phyloP scores from a whole-genome alignment of 2,888 invertebrate genomes.

The Platycnemis pennipes region DNA sequence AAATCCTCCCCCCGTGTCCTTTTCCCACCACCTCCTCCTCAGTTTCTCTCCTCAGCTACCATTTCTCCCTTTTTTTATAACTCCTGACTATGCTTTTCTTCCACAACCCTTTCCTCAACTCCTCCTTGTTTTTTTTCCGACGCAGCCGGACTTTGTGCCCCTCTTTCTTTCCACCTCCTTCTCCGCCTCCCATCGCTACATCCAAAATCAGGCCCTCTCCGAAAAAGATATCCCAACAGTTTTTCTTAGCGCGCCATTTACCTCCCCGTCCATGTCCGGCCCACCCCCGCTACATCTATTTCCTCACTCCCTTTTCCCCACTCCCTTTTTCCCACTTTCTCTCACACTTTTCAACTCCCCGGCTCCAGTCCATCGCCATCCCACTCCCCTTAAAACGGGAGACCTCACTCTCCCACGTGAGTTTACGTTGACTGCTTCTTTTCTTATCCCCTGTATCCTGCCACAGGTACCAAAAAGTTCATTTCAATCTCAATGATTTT shows the following conservation, averaged over 20 bases:
- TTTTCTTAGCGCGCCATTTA: constrained; percentile 17
- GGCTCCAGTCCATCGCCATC: too few species aligned
- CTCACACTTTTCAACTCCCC: too few species aligned
- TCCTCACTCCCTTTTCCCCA: too few species aligned
- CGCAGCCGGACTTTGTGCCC: too few species aligned
- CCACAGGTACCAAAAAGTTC: too few species aligned
- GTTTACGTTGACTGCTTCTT: too few species aligned
- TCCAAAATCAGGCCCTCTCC: not conserved
- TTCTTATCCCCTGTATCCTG: too few species aligned
- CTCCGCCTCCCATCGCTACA: not conserved
- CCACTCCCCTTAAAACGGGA: too few species aligned
- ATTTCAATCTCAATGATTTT: too few species aligned
- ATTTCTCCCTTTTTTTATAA: constrained; percentile 42
- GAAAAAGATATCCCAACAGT: constrained; percentile 24
- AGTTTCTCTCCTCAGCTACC: not conserved
- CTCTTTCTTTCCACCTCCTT: not conserved
- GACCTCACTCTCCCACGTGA: too few species aligned
- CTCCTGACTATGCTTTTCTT: constrained; percentile 53
- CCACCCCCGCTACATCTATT: not conserved
- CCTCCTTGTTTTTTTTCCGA: not conserved
- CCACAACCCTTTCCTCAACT: not conserved
- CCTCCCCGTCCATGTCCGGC: not conserved
- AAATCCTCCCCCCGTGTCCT: not conserved
- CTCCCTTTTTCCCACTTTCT: not conserved
- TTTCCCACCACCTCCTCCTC: not conserved